phyloP scores from a whole-genome alignment of 2,113 vertebrate genomes.

The Canis aureus region DNA sequence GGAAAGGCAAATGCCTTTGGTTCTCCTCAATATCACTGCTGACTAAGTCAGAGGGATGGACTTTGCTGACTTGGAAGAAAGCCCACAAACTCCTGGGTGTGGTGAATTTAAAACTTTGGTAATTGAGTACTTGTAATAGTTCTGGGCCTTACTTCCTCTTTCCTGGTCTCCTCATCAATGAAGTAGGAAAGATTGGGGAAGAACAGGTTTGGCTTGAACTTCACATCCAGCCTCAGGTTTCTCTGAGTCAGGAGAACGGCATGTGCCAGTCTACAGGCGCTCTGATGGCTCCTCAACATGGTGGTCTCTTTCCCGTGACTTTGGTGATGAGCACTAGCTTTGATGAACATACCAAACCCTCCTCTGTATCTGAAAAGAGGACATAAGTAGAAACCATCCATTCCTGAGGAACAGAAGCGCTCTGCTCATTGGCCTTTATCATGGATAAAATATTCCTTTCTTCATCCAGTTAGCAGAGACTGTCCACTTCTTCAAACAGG shows the following conservation, averaged over 20 bases:
- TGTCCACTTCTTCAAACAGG: not conserved
- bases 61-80: not conserved
- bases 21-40: not conserved
- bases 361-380: not conserved
- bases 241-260: conserved; percentile 86
- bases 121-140: not conserved
- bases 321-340: not conserved
- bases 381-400: not conserved
- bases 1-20: not conserved
- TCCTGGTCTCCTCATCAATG: conserved; percentile 86
- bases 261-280: conserved; percentile 83
- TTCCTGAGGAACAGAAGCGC: not conserved
- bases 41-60: not conserved
- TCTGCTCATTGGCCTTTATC: not conserved
- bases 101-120: not conserved
- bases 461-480: not conserved
- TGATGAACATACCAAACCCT: not conserved
- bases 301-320: not conserved
- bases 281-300: fast-evolving
- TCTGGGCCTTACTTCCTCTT: conserved; percentile 83
- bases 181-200: conserved; percentile 91
- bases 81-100: not conserved
- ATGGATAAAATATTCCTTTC: not conserved
- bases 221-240: conserved; percentile 88
- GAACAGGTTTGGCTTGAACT: conserved; percentile 88